Percentiles rank a stretch among this genome's conserved stretches.
phyloP scores from a whole-genome alignment of 2,888 invertebrate genomes.

The Megastigmus dorsalis region DNA sequence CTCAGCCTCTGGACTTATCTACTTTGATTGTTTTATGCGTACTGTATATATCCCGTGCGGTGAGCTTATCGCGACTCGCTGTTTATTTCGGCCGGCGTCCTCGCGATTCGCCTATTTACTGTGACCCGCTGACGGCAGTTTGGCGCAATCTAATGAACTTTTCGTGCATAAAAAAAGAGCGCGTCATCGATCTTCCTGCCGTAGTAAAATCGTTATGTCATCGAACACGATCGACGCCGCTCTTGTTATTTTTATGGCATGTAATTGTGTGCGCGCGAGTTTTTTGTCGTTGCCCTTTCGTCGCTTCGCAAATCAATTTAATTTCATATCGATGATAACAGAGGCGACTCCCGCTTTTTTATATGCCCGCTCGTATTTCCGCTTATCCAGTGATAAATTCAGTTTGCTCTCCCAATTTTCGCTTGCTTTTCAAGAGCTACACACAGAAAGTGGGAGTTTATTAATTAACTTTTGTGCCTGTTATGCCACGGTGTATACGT shows the following conservation, averaged over 20 bases:
- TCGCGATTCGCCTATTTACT: too few relatives aligned
- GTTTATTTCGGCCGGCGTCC: not conserved
- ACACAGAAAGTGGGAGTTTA: not conserved
- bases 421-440: not conserved
- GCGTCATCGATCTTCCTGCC: too few relatives aligned
- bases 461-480: constrained; percentile 28
- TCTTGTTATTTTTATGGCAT: not conserved
- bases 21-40: constrained; percentile 16
- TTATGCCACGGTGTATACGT: too few relatives aligned
- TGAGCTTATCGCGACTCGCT: not conserved
- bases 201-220: constrained; percentile 8
- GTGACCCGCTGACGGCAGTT: not conserved
- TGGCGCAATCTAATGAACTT: constrained; percentile 33
- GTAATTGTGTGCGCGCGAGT: not conserved
- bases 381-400: constrained; percentile 19
- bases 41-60: not conserved
- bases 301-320: constrained; percentile 1
- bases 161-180: not conserved
- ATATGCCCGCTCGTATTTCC: not conserved
- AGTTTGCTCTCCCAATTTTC: constrained; percentile 21
- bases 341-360: not conserved
- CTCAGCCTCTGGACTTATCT: not conserved
- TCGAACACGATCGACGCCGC: too few relatives aligned
- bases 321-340: not conserved
- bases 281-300: not conserved